Conservation (phyloP, 1,140 invertebrate genomes). For the Saccostrea cuccullata region DNA sequence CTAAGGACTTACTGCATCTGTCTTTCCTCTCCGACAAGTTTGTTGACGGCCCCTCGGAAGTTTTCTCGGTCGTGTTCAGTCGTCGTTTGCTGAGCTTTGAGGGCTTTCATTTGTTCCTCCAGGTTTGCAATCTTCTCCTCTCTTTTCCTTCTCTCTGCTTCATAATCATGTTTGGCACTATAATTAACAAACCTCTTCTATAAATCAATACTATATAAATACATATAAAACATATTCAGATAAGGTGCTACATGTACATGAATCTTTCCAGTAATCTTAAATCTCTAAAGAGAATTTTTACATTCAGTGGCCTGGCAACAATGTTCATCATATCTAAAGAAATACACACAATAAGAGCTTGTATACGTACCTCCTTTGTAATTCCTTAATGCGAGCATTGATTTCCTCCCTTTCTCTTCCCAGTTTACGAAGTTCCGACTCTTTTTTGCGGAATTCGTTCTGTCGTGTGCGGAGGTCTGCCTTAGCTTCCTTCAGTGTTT, state of each 20-base stretch:
- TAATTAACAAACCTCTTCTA: neutral
- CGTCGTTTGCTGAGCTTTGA: slow-evolving; percentile 66
- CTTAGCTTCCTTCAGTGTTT: slow-evolving; percentile 58
- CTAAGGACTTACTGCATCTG: slow-evolving; percentile 50
- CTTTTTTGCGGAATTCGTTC: slow-evolving; percentile 62
- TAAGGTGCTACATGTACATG: no score
- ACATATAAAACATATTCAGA: no score
- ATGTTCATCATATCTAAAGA: no score
- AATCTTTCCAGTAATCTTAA: no score
- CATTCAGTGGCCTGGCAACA: no score
- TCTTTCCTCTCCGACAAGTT: slow-evolving; percentile 69
- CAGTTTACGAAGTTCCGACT: slow-evolving; percentile 62
- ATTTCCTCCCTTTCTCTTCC: slow-evolving; percentile 66
- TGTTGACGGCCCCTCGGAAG: slow-evolving; percentile 66
- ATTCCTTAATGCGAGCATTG: slow-evolving; percentile 68
- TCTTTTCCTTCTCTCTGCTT: slow-evolving; percentile 65
- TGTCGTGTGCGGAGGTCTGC: slow-evolving; percentile 56
- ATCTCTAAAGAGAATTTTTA: no score
- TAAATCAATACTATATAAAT: neutral
- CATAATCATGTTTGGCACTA: slow-evolving; percentile 74
- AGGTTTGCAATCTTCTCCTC: slow-evolving; percentile 67
- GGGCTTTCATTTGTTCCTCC: slow-evolving; percentile 61
- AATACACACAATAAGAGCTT: no score
- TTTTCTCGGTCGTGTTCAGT: slow-evolving; percentile 72
- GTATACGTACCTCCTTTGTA: slow-evolving; percentile 72